phyloP scores from a whole-genome alignment of 2,113 vertebrate genomes.

The Nerophis lumbriciformis region DNA sequence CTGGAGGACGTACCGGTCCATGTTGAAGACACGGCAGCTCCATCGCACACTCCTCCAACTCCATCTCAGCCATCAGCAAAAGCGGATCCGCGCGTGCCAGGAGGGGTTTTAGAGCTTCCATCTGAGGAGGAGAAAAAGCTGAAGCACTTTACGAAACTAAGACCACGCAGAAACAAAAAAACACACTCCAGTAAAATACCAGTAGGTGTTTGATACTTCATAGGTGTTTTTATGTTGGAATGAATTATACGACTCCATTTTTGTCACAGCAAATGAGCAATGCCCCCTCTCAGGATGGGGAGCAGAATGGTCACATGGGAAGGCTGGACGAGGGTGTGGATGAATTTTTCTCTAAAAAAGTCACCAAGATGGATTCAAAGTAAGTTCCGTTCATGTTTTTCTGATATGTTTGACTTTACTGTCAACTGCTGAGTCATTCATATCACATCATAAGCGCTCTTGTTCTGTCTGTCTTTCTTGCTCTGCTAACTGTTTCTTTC shows the following conservation, averaged over 20 bases:
- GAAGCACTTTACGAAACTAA: conserved; percentile 92
- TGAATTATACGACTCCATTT: neutral
- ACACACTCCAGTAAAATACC: conserved; percentile 83
- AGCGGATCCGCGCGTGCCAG: conserved; percentile 76
- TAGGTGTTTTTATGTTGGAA: too few relatives aligned
- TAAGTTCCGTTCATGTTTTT: conserved; percentile 29
- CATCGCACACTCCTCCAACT: conserved; percentile 73
- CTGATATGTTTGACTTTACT: neutral
- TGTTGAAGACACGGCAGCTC: conserved; percentile 79
- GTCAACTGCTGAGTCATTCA: neutral
- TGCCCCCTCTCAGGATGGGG: conserved; percentile 79
- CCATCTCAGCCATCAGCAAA: conserved; percentile 48
- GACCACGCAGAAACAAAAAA: conserved; percentile 91
- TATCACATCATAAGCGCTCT: neutral
- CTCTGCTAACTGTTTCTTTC: neutral
- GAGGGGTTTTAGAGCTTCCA: conserved; percentile 81
- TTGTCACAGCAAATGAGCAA: conserved; percentile 72
- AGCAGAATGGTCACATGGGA: conserved; percentile 92
- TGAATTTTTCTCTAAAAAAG: conserved; percentile 95
- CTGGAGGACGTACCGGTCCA: conserved; percentile 89
- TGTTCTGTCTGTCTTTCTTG: neutral
- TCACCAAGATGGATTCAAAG: conserved; percentile 87
- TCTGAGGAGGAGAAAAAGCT: conserved; percentile 92
- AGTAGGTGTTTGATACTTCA: conserved; percentile 70
- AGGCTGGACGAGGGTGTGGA: conserved; percentile 96